Evolutionary conservation across 2,888 invertebrate genomes (phyloP), one percentile per base, ranked within the genome.

Genomic region (Caenorhabditis sp.): DNA sequence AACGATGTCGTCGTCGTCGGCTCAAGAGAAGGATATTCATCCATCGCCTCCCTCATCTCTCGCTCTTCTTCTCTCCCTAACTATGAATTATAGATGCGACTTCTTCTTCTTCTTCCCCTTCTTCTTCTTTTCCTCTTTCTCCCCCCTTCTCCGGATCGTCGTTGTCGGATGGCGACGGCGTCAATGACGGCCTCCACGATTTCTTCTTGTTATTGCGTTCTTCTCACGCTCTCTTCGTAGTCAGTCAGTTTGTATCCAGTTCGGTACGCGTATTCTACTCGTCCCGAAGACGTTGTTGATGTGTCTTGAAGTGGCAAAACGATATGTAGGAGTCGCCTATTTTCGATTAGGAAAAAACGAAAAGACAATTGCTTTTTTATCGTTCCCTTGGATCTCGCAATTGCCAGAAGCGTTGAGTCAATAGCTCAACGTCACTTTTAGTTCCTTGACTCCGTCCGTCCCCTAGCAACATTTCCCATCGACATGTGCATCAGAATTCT

Each of bases 81-180:
- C 65, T 58, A 74, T 74, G 74, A 74, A 74, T 74, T 74, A 74
- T 74, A 65, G 60, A 74, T 74, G 65, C 50, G 74, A 74, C 58
- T 65, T 65, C 65, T 20, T 51, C 74, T 28, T 35, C 47, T 55
- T 56, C 56, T 32, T 64, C 56, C 44, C 47, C 44, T n/a, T n/a
- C n/a, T n/a, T n/a, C n/a, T n/a, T n/a, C n/a, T n/a, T n/a, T n/a
- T n/a, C n/a, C n/a, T n/a, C n/a, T n/a, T n/a, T n/a, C n/a, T n/a
- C n/a, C n/a, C n/a, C n/a, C n/a, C n/a, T n/a, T n/a, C n/a, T 28
- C 44, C 55, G 15, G n/a, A n/a, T 64, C 64, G 51, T 62, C 32
- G 51, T 71, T 50, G 24, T 40, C 62, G 35, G 47, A 55, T 22
- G 51, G 32, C 61, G n/a, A 44, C n/a, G n/a, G n/a, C n/a, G n/a